A percentile compares a stretch with the other conserved stretches of the same genome.
These are phyloP conservation scores for Nesogale talazaci DNA, from an alignment of 2,113 vertebrate genomes.

Conservation along the genomic window DNA sequence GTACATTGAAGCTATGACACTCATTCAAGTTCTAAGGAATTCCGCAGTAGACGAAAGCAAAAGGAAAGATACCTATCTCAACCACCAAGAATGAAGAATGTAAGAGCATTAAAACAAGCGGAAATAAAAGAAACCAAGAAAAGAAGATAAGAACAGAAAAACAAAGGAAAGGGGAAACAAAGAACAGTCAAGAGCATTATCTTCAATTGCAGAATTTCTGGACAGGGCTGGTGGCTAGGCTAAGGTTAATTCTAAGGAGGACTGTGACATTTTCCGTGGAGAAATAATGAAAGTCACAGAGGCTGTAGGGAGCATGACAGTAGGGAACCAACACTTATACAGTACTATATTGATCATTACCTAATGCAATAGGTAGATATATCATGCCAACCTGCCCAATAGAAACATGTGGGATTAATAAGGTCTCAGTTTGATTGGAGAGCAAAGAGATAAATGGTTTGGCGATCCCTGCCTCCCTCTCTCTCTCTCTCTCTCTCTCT, in stretches of 20 bases:
- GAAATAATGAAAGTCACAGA: not conserved
- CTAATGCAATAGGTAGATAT: too few species aligned
- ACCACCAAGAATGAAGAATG: not conserved
- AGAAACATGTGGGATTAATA: too few species aligned
- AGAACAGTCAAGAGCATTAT: not conserved
- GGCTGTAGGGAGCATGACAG: not conserved
- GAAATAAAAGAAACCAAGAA: not conserved
- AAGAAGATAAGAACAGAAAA: not conserved
- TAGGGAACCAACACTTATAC: not conserved
- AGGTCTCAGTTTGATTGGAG: too few species aligned
- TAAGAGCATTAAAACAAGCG: not conserved
- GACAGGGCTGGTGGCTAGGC: not conserved
- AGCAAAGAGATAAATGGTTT: too few species aligned
- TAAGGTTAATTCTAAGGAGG: not conserved
- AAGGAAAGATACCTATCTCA: not conserved
- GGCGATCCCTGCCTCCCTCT: too few species aligned
- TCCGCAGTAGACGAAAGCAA: not conserved
- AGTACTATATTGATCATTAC: not conserved
- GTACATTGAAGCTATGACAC: not conserved
- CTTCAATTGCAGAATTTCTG: constrained; percentile 28
- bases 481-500: too few species aligned
- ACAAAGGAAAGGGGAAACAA: not conserved
- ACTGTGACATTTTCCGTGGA: too few species aligned
- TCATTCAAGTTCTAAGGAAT: not conserved
- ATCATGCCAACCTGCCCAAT: too few species aligned